Evolutionary conservation across 2,888 invertebrate genomes (phyloP).

Genomic region (Scrobipalpa costella): DNA sequence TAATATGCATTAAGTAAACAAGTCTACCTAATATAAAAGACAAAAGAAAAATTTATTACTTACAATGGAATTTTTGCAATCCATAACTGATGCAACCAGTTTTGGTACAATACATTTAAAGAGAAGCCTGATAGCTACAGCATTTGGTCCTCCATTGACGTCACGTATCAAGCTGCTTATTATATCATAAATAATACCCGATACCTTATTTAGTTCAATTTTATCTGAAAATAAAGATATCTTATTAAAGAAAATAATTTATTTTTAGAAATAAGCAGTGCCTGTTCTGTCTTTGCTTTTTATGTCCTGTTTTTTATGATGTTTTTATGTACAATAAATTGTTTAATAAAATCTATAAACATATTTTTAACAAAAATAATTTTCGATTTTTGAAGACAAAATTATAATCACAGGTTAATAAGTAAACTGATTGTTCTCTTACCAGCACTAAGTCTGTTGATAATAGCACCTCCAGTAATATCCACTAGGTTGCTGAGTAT

Average conservation of each 20-base stretch:
- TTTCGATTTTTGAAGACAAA: not conserved
- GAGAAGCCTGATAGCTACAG: constrained; percentile 54
- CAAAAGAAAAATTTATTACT: too few species aligned
- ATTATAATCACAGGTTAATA: not conserved
- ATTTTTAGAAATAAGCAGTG: too few species aligned
- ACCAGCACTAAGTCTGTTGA: constrained; percentile 67
- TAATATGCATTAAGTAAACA: too few species aligned
- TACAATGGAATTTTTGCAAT: constrained; percentile 60
- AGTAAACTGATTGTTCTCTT: constrained; percentile 37
- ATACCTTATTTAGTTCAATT: constrained; percentile 55
- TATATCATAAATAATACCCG: constrained; percentile 62
- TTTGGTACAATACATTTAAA: constrained; percentile 71
- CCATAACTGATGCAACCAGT: constrained; percentile 60
- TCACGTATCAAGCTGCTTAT: constrained; percentile 60
- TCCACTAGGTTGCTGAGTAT: constrained; percentile 70
- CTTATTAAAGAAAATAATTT: not conserved
- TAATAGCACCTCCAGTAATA: constrained; percentile 65
- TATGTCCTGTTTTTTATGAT: too few species aligned
- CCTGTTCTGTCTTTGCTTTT: too few species aligned
- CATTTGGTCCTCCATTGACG: constrained; percentile 48
- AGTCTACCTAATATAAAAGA: too few species aligned
- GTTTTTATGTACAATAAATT: too few species aligned
- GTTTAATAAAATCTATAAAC: too few species aligned
- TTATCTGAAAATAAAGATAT: constrained; percentile 57
- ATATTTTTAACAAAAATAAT: too few species aligned